Evolutionary conservation across 23 tunicate genomes (phyloP).

Genomic region (Ascidia mentula): DNA sequence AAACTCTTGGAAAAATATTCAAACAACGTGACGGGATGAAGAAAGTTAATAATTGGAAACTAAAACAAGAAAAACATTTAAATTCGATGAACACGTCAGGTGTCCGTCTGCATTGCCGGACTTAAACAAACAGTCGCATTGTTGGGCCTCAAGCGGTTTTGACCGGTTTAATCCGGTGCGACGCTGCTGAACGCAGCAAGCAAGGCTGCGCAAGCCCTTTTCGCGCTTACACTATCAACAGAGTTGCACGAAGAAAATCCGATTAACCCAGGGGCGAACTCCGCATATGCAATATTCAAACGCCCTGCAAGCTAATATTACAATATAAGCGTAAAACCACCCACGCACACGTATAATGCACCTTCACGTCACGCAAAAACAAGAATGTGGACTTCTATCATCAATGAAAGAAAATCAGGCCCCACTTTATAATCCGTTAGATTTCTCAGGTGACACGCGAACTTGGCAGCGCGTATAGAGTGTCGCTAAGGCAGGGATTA

Average conservation of each 20-base stretch:
- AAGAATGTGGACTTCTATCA: too few species aligned
- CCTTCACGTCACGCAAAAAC: too few species aligned
- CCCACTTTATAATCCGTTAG: too few species aligned
- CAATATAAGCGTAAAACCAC: neutral
- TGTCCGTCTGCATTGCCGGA: neutral
- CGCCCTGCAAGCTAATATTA: neutral
- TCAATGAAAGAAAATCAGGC: too few species aligned
- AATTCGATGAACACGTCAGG: neutral
- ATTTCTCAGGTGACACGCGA: neutral
- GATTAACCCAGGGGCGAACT: slow-evolving; percentile 12
- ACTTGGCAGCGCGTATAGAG: neutral
- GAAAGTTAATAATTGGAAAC: too few species aligned
- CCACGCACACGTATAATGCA: neutral
- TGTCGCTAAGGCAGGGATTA: slow-evolving; percentile 7
- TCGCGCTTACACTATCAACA: slow-evolving; percentile 1
- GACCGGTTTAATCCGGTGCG: neutral
- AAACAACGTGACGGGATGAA: too few species aligned
- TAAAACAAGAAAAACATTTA: neutral
- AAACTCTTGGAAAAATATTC: too few species aligned
- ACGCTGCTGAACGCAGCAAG: neutral
- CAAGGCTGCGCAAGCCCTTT: neutral
- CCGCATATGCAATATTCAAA: neutral
- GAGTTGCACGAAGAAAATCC: neutral
- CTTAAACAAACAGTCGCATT: neutral
- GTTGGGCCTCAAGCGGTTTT: neutral